Base-by-base conservation (phyloP, 2,113 vertebrate genomes). In the Nycticryphes semicollaris region DNA sequence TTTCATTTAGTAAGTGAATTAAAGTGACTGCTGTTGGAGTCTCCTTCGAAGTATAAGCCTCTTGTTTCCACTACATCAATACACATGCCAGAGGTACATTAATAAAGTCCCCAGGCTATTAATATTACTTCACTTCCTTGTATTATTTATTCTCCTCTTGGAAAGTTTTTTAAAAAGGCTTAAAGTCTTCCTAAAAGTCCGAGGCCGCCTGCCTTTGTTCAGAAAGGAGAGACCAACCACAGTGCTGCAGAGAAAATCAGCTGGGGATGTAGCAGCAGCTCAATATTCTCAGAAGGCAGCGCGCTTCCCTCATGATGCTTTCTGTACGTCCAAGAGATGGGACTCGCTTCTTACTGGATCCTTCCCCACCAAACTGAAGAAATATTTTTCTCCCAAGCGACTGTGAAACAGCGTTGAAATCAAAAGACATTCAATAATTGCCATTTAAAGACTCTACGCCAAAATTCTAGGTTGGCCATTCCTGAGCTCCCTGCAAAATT, bases 1-100 rank as follows among this genome's bases (percentile, higher is more conserved):
- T 93, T 87, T 76, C 78, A 84, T 84, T 93, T 90, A 84, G 28
- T 60, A 75, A 84, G 27, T 53, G 72, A 95, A 86, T 87, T 83
- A 68, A 87, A 87, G 82, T 69, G 72, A 89, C 70, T 66, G 35
- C 81, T 87, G 66, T 64, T 56, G 56, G 45, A 66, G 31, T 31
- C 39, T 75, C 90, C 83, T 74, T 79, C 39, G 45, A 59, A 81
- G 39, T 24, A 43, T 39, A 66, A 93, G 51, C 83, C 57, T 76
- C 94, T 75, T 56, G 68, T 84, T 95, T 75, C 87, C 45, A 76
- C 78, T 67, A 17, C 68, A 76, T n/a, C 78, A 64, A 39, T 22
- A 60, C 4, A 75, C 47, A 17, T 28, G 67, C 90, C 87, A 80
- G 87, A 54, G 50, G 50, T 70, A 66, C 50, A 48, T 64, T 59